Evolutionary conservation across 2,797 vertebrate species (phyloP), one percentile per base, ranked within the genome.

Genomic region (Manis crassicaudata): DNA sequence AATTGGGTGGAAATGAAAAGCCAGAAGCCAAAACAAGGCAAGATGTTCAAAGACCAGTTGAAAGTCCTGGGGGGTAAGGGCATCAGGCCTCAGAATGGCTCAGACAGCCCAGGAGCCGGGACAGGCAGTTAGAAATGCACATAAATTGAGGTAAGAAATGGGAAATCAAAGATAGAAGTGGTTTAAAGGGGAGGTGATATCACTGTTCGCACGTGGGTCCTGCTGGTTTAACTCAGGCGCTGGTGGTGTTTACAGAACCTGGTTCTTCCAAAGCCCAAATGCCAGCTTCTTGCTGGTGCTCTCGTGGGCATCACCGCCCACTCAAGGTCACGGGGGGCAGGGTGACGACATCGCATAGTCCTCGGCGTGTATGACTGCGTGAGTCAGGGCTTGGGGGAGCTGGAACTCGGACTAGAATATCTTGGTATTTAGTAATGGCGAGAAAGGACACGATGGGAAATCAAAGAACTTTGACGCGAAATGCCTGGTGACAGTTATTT

Each of bases 301-400:
- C 85, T 56, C 0, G 12, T 16, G 2, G 5, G 13, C 46, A 94
- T 67, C 86, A 50, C 95, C 83, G 7, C 94, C 95, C 76, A 65
- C 72, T 65, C 14, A 1, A 52, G 95, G 56, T 95, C 96, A 91
- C 6, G 60, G 68, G 86, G 40, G 91, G 83, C 92, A 89, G 88
- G 92, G 86, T n/a, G 96, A 88, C 6, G 58, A 17, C 6, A 86
- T 35, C 92, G 89, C 88, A 46, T 37, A 40, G 82, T 72, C 93
- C 65, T 46, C 18, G 0, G 58, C 90, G 52, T 0, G 67, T 3
- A 29, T 35, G 0, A 17, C 72, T 1, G 32, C 27, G 1, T 77
- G 95, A 95, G 50, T 96, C 80, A 94, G 95, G 96, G 70, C 92
- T 46, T 25, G 65, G 91, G 68, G 88, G 97, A 68, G 95, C 52